Evolutionary conservation across 2,113 vertebrate species (phyloP).

Genomic region (Tor tambroides): DNA sequence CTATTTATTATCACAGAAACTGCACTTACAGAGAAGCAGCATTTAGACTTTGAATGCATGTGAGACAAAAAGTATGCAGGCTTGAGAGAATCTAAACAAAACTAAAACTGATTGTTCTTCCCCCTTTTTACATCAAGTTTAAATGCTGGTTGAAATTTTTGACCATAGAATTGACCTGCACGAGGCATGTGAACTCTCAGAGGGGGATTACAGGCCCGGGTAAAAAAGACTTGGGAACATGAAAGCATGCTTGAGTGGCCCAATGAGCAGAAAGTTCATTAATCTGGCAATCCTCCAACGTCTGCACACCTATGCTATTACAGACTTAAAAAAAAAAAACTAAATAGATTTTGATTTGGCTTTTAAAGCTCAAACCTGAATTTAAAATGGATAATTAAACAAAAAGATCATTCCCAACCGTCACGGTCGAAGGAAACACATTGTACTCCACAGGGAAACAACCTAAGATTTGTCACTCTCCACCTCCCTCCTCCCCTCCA

Average conservation of each 20-base stretch:
- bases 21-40: background rate
- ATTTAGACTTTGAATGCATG: background rate
- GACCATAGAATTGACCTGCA: constrained; percentile 68
- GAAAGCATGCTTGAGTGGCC: constrained; percentile 71
- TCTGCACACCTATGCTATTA: background rate
- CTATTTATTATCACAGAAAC: background rate
- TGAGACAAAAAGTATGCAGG: constrained; percentile 50
- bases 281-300: constrained; percentile 61
- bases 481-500: constrained; percentile 62
- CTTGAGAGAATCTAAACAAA: constrained; percentile 11
- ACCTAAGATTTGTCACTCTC: constrained; percentile 68
- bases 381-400: background rate
- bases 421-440: background rate
- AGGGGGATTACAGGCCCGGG: constrained; percentile 63
- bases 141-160: constrained; percentile 67
- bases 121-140: constrained; percentile 66
- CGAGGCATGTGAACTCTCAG: constrained; percentile 65
- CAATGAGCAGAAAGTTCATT: constrained; percentile 67
- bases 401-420: background rate
- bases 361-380: background rate
- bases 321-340: background rate
- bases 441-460: constrained; percentile 62
- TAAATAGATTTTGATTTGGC: background rate
- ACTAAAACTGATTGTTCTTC: constrained; percentile 59
- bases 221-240: constrained; percentile 67